Conservation (phyloP, 2,888 invertebrate genomes). For the Napeogenes sylphis region DNA sequence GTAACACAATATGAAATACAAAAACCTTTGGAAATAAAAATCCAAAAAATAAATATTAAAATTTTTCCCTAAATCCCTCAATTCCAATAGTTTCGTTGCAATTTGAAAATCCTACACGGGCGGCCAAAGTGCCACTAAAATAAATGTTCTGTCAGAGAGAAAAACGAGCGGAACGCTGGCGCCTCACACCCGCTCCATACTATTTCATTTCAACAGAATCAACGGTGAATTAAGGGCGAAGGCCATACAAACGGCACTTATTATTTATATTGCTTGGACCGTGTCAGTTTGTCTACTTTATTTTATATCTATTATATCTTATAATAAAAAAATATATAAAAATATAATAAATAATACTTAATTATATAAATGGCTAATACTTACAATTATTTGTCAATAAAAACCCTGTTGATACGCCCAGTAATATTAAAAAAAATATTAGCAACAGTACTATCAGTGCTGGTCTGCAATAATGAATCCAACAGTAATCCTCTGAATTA, state of each 20-base stretch:
- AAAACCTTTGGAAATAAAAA: neutral
- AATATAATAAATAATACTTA: neutral
- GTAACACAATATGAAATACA: no score
- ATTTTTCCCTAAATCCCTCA: slow-evolving; percentile 39
- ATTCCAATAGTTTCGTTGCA: slow-evolving; percentile 60
- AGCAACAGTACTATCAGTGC: slow-evolving; percentile 73
- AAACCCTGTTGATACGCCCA: slow-evolving; percentile 77
- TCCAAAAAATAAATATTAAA: slow-evolving; percentile 43
- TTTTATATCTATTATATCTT: neutral
- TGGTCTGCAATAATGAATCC: slow-evolving; percentile 75
- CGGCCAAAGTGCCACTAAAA: slow-evolving; percentile 69
- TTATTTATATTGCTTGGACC: slow-evolving; percentile 28
- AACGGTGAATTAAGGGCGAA: slow-evolving; percentile 42
- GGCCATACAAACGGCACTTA: slow-evolving; percentile 33
- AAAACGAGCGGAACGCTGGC: slow-evolving; percentile 64
- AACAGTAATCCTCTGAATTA: slow-evolving; percentile 72
- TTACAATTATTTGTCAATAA: slow-evolving; percentile 79
- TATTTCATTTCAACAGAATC: slow-evolving; percentile 50
- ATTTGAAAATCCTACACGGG: slow-evolving; percentile 66
- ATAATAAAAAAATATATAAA: neutral
- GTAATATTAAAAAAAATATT: slow-evolving; percentile 74
- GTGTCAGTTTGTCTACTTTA: slow-evolving; percentile 5
- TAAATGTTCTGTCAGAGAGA: slow-evolving; percentile 75
- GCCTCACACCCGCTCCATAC: slow-evolving; percentile 43
- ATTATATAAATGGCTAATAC: slow-evolving; percentile 40